Evolutionary conservation across 2,113 vertebrate genomes (phyloP).

Genomic region (Rattus rattus): DNA sequence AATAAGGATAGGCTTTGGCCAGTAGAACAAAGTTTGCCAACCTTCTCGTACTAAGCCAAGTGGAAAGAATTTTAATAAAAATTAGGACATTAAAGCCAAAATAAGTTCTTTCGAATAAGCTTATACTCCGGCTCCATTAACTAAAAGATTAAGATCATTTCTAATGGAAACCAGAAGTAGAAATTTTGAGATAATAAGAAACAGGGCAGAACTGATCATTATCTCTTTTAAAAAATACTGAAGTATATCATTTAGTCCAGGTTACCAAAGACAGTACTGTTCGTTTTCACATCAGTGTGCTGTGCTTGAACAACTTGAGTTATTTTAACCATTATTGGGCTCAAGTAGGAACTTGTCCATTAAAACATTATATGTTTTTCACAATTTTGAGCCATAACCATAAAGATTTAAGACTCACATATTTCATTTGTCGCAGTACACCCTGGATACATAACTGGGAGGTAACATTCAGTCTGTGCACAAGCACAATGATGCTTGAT

Average conservation of each 20-base stretch:
- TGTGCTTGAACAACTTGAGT: slow-evolving; percentile 28
- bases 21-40: slow-evolving; percentile 26
- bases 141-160: neutral
- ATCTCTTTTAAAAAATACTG: slow-evolving; percentile 38
- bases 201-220: neutral
- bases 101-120: slow-evolving; percentile 46
- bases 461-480: neutral
- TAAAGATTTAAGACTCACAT: neutral
- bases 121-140: slow-evolving; percentile 8
- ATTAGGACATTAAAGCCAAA: slow-evolving; percentile 2
- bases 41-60: slow-evolving; percentile 6
- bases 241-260: neutral
- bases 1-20: slow-evolving; percentile 2
- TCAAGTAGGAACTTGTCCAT: slow-evolving; percentile 15
- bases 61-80: slow-evolving; percentile 53
- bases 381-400: neutral
- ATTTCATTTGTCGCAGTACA: slow-evolving; percentile 15
- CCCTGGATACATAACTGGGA: neutral
- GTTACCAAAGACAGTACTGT: slow-evolving; percentile 6
- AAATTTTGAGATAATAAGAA: slow-evolving; percentile 53
- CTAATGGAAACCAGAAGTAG: slow-evolving; percentile 41
- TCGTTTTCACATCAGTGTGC: neutral
- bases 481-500: neutral
- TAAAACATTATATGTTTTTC: slow-evolving; percentile 22
- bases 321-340: slow-evolving; percentile 23